Evolutionary conservation across 2,113 vertebrate genomes (phyloP).

Genomic region (Corythoichthys haematopterus): DNA sequence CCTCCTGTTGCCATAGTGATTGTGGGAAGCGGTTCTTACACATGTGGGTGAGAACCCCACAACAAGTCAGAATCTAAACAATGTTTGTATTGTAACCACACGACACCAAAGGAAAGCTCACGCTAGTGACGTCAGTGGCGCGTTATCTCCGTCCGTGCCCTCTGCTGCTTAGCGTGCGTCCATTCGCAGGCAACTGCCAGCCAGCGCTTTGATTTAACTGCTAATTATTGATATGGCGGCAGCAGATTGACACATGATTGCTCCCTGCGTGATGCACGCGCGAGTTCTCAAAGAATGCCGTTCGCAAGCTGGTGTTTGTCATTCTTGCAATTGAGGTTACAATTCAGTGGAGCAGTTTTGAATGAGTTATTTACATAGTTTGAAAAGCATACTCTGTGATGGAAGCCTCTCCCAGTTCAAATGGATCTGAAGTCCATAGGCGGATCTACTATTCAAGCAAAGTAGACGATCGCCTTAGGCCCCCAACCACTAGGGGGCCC

Average conservation of each 20-base stretch:
- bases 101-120: constrained; percentile 14
- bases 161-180: constrained; percentile 11
- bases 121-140: constrained; percentile 25
- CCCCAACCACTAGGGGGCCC: too few species aligned
- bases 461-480: too few species aligned
- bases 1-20: constrained; percentile 47
- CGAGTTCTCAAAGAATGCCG: not conserved
- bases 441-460: too few species aligned
- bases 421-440: too few species aligned
- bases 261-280: not conserved
- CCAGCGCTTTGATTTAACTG: constrained; percentile 43
- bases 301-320: not conserved
- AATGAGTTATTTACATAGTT: too few species aligned
- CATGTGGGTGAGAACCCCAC: constrained; percentile 10
- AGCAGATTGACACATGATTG: constrained; percentile 21
- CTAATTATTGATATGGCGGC: constrained; percentile 43
- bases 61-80: not conserved
- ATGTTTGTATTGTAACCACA: constrained; percentile 31
- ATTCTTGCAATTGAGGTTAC: too few species aligned
- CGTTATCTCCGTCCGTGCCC: constrained; percentile 38
- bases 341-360: too few species aligned
- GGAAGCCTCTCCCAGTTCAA: too few species aligned
- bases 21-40: constrained; percentile 15
- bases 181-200: constrained; percentile 28
- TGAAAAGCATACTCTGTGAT: too few species aligned